Conservation (phyloP, 2,797 vertebrate genomes). For the Enteromius trimaculatus region DNA sequence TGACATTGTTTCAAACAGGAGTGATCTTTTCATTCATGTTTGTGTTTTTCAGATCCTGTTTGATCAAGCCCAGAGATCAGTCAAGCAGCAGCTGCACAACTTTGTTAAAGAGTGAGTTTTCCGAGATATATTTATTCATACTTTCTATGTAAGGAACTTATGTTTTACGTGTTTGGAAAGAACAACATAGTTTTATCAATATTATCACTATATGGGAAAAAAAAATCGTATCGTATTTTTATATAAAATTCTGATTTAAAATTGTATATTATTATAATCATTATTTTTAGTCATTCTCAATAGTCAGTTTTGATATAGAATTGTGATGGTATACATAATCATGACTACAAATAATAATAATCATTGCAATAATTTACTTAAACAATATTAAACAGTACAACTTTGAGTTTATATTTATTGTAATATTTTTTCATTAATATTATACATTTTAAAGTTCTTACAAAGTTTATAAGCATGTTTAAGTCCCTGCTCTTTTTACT, state of each 20-base stretch:
- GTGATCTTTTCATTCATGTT: neutral
- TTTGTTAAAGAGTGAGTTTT: conserved; percentile 96
- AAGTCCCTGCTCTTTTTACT: neutral
- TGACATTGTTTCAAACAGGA: neutral
- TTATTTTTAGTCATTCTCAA: neutral
- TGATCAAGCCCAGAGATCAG: conserved; percentile 95
- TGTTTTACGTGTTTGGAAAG: neutral
- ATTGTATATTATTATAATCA: neutral
- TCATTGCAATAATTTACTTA: no score
- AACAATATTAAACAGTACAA: no score
- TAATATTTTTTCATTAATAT: neutral
- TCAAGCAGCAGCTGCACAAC: conserved; percentile 94
- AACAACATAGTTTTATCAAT: neutral
- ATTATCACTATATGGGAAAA: neutral
- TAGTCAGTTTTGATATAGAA: neutral
- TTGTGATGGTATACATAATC: neutral
- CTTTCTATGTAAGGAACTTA: conserved; percentile 15
- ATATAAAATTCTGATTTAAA: neutral
- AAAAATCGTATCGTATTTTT: neutral
- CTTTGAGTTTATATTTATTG: neutral
- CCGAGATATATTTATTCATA: neutral
- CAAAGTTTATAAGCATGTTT: no score
- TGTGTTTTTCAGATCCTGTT: conserved; percentile 88
- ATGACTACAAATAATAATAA: neutral
- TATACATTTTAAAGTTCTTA: no score